Evolutionary conservation across 2,888 invertebrate species (phyloP), one percentile per base, ranked within the genome.

Genomic region (Erebia aethiops): DNA sequence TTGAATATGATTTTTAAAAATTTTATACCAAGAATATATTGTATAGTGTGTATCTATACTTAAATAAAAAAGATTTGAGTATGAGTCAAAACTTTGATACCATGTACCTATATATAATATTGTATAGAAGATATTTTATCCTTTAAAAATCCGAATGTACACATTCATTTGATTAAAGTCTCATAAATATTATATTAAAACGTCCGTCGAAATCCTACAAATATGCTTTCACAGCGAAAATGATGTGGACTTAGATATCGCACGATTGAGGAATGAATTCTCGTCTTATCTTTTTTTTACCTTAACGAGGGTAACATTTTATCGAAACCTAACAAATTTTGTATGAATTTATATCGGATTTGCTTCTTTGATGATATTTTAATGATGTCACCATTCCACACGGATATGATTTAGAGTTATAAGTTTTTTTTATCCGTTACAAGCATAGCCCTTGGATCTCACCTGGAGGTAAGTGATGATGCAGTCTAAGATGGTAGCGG

Each of bases 221-320:
- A 63, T 63, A 51, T 63, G 63, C 63, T 63, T 51, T 26, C 14
- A 60, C n/a, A 60, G 63, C 63, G 49, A 63, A 63, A 63, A 35
- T 18, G 63, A 63, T 51, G 63, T 63, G 26, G 49, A 63, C n/a
- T 51, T 26, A 51, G 49, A 63, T 63, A 63, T 51, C 63, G 49
- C 63, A n/a, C 63, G 63, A 63, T 63, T 51, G n/a, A 21, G 62
- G 62, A 63, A 51, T 49, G 21, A 26, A 63, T n/a, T 10, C 14
- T n/a, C 51, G 13, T 49, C 21, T 49, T 14, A 51, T 49, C 18
- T 63, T 63, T 63, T 63, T 26, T n/a, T 63, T 26, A 51, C 21
- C n/a, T 63, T 63, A 51, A 7, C 18, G 18, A 10, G 58, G 26
- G 26, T 26, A 26, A 63, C 43, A 4, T 43, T 26, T 63, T 63